Conservation (phyloP, 2,113 vertebrate genomes). For the Anhinga rufa region DNA sequence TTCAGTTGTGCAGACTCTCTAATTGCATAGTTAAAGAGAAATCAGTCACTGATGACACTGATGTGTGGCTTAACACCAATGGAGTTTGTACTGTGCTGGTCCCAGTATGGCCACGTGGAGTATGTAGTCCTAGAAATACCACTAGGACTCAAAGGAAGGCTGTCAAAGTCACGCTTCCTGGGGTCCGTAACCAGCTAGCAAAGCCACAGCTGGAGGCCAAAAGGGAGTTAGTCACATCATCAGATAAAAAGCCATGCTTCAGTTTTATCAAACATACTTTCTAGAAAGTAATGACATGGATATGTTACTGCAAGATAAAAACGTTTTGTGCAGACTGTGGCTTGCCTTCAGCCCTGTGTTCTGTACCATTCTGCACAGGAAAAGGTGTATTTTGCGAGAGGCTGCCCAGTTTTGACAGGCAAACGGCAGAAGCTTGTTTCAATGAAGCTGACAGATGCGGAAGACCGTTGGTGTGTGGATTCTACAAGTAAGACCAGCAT, state of each 20-base stretch:
- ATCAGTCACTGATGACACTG: too few species aligned
- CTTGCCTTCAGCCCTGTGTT: neutral
- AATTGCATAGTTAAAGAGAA: neutral
- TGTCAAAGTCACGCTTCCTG: rapidly evolving
- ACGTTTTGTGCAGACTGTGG: rapidly evolving
- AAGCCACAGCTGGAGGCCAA: neutral
- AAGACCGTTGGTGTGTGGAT: conserved; percentile 38
- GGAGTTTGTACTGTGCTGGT: neutral
- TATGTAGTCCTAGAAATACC: neutral
- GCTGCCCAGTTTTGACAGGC: conserved; percentile 22
- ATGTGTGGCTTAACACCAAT: neutral
- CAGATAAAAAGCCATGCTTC: neutral
- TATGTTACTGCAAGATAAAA: neutral
- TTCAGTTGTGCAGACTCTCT: neutral
- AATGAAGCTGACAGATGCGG: conserved; percentile 33
- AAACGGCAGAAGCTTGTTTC: conserved; percentile 27
- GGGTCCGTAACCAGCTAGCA: neutral
- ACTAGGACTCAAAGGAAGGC: neutral
- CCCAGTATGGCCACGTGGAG: rapidly evolving
- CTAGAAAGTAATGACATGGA: neutral
- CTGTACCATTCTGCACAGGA: neutral
- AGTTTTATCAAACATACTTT: neutral
- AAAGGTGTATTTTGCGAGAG: conserved; percentile 58
- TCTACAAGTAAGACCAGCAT: conserved; percentile 52
- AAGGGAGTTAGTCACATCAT: neutral